Base-by-base conservation (phyloP, 2,888 invertebrate species). In the Heliconius sara region DNA sequence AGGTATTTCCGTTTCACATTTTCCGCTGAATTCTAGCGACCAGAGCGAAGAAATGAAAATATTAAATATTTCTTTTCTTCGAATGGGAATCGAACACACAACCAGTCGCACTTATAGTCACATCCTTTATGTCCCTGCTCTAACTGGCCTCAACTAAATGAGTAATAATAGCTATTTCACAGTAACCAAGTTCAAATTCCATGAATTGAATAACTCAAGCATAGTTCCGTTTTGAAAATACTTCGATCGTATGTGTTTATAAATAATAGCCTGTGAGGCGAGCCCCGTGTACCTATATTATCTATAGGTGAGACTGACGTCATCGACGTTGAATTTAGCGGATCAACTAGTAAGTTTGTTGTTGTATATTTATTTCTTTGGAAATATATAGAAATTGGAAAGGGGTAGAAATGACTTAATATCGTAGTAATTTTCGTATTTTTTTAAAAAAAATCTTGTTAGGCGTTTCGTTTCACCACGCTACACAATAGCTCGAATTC, bases 321-420 rank as follows among this genome's bases (percentile, higher is more conserved):
- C 91, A 91, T 83, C 83, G 77, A 60, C 82, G 83, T 86, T 85
- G 85, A 87, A 86, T 90, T 84, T 88, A 85, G 84, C 86, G 83
- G 84, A 87, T 87, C 84, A 88, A 89, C 87, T 85, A 86, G 86
- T 89, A 86, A 86, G 84, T 84, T 85, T 86, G 87, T 86, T 86
- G 85, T 86, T 89, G 81, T 83, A 81, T 84, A 84, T 84, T 81
- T 84, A 82, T 85, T 83, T 84, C 84, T 78, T 81, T 76, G 70
- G 79, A 77, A 9, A 66, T 68, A 81, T 83, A 83, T 82, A 84
- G 85, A 84, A 60, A 39, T 77, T 63, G 43, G 25, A 70, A 75
- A 77, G n/a, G 13, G 16, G 27, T 80, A 81, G 79, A 81, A 66
- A 57, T 80, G 82, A 66, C 79, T 74, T 73, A 60, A 10, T 19